Percentiles rank a stretch among this genome's conserved stretches.
phyloP scores from a whole-genome alignment of 1,140 invertebrate species.

The Drosophila hydei region DNA sequence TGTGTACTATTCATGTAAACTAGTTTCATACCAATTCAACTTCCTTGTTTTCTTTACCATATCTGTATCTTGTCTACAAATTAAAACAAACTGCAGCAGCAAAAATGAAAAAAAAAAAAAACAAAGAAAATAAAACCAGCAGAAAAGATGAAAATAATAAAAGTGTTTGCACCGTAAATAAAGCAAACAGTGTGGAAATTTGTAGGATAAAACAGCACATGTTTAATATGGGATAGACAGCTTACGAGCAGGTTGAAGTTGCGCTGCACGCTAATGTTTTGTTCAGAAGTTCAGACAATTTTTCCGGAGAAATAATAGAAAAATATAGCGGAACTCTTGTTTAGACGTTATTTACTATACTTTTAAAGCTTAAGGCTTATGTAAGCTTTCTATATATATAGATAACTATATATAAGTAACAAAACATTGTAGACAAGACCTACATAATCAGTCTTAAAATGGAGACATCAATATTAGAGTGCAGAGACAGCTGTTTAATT shows the following conservation, averaged over 20 bases:
- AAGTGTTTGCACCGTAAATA: neutral
- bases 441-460: no score
- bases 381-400: no score
- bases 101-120: neutral
- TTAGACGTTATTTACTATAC: no score
- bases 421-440: no score
- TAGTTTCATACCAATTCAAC: conserved; percentile 24
- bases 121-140: conserved; percentile 4
- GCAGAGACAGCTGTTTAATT: no score
- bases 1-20: conserved; percentile 41
- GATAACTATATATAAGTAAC: no score
- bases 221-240: neutral
- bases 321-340: no score
- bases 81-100: conserved; percentile 35
- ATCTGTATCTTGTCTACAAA: conserved; percentile 28
- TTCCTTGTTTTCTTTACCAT: neutral
- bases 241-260: neutral
- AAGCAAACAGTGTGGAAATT: neutral
- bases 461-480: no score
- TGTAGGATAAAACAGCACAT: neutral
- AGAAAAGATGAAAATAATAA: neutral
- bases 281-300: no score
- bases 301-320: no score
- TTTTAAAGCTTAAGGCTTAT: no score
- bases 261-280: no score